Evolutionary conservation across 1,140 invertebrate genomes (phyloP).

Genomic region (Lamellibrachia luymesi): DNA sequence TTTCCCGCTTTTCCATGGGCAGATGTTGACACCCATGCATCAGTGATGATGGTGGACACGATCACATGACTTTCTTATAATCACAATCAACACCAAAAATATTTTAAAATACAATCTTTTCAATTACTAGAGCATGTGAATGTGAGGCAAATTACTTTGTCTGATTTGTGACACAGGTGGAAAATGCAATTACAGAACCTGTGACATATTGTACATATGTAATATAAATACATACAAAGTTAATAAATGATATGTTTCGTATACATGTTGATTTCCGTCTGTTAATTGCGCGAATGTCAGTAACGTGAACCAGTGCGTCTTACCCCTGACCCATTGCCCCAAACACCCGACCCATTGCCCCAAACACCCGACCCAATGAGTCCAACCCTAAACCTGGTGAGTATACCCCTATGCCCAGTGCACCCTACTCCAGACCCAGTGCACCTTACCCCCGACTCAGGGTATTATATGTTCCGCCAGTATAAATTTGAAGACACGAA

Average conservation of each 20-base stretch:
- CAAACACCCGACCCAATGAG: too few species aligned
- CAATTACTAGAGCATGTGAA: neutral
- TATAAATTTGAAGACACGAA: too few species aligned
- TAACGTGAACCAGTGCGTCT: too few species aligned
- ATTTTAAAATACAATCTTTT: neutral
- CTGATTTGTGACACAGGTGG: neutral
- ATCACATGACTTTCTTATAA: neutral
- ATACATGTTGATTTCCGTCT: neutral
- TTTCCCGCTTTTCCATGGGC: too few species aligned
- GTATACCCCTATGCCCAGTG: too few species aligned
- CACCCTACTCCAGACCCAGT: too few species aligned
- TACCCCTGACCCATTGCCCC: too few species aligned
- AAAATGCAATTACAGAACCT: neutral
- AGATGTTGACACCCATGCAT: neutral
- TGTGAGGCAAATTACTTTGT: neutral
- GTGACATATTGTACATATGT: neutral
- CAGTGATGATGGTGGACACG: neutral
- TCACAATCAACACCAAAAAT: neutral
- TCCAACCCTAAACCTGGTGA: too few species aligned
- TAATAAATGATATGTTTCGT: neutral
- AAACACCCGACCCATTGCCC: too few species aligned
- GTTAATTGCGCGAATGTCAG: neutral
- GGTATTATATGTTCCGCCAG: too few species aligned
- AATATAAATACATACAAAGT: neutral
- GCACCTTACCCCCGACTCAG: too few species aligned